Evolutionary conservation across 2,797 vertebrate genomes (phyloP).

Genomic region (Neomorphus geoffroyi): DNA sequence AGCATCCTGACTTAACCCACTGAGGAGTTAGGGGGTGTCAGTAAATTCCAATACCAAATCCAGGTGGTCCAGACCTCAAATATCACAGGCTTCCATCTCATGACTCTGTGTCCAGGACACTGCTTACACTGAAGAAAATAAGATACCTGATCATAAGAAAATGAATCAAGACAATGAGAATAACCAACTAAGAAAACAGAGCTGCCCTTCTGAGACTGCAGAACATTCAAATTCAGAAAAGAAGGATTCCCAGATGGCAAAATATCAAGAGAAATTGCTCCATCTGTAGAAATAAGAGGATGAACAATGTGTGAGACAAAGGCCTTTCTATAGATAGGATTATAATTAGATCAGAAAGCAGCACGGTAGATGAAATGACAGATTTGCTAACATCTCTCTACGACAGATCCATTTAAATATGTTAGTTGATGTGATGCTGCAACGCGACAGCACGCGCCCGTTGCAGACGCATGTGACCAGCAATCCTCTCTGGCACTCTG

Average conservation of each 20-base stretch:
- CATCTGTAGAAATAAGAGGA: not conserved
- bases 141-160: not conserved
- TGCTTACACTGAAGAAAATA: not conserved
- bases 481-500: not conserved
- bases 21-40: rapidly evolving
- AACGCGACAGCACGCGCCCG: not conserved
- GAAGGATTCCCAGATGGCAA: not conserved
- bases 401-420: not conserved
- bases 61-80: not conserved
- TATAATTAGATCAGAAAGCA: not conserved
- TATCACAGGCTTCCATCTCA: not conserved
- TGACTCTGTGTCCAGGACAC: not conserved
- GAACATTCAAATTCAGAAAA: not conserved
- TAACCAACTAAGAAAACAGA: not conserved
- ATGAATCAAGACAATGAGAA: not conserved
- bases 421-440: not conserved
- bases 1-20: not conserved
- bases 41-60: not conserved
- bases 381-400: not conserved
- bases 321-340: not conserved
- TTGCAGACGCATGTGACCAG: rapidly evolving
- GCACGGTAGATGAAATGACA: not conserved
- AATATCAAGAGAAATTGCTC: not conserved
- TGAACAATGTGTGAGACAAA: not conserved
- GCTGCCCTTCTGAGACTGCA: not conserved